Conservation (phyloP, 2,888 invertebrate species). For the Polia nebulosa region DNA sequence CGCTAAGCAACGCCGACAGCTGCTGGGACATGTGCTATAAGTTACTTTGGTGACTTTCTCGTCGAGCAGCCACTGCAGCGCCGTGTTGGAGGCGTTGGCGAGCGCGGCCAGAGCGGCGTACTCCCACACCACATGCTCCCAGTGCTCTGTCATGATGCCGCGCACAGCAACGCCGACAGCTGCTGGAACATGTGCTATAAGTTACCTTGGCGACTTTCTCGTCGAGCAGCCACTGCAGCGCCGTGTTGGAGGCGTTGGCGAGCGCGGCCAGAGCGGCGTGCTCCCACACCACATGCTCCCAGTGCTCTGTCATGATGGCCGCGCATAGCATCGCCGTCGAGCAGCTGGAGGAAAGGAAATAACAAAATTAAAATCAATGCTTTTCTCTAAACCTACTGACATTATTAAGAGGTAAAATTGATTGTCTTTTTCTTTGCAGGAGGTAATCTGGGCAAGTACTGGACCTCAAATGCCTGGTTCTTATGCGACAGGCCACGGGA, state of each 20-base stretch:
- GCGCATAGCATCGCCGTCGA: slow-evolving; percentile 96
- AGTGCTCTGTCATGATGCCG: slow-evolving; percentile 97
- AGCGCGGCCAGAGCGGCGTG: slow-evolving; percentile 90
- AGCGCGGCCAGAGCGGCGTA: slow-evolving; percentile 90
- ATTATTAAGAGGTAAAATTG: not conserved
- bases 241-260: slow-evolving; percentile 91
- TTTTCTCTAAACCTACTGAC: not conserved
- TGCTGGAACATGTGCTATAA: slow-evolving; percentile 81
- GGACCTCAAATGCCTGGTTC: not conserved
- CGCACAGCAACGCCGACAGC: slow-evolving; percentile 95
- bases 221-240: slow-evolving; percentile 94
- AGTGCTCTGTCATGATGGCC: slow-evolving; percentile 97
- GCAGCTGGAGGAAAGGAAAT: slow-evolving; percentile 86
- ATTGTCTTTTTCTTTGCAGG: not conserved
- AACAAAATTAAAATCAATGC: not conserved
- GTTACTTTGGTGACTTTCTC: slow-evolving; percentile 93
- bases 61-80: slow-evolving; percentile 94
- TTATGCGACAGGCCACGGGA: too few relatives aligned
- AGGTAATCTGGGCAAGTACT: not conserved
- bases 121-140: slow-evolving; percentile 97
- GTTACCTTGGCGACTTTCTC: slow-evolving; percentile 93
- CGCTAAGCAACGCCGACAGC: slow-evolving; percentile 95
- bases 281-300: slow-evolving; percentile 97
- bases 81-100: slow-evolving; percentile 91
- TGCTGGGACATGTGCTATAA: too few relatives aligned